Conservation (phyloP, 2,888 invertebrate genomes). For the Stratiomys singularior region DNA sequence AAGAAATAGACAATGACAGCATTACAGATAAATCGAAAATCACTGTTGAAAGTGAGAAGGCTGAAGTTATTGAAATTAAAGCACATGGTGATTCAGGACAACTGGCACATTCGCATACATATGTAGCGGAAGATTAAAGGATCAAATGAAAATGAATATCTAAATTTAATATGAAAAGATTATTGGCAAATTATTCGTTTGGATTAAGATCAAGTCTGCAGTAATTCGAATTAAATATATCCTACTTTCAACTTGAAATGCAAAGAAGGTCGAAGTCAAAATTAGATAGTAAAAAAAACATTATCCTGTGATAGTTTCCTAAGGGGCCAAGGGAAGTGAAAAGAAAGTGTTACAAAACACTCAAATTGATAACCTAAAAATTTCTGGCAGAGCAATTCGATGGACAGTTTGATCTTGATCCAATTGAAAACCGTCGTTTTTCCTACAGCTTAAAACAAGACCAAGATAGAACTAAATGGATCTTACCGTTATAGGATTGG, state of each 20-base stretch:
- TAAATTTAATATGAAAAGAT: not conserved
- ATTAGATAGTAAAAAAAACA: not conserved
- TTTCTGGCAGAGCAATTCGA: not conserved
- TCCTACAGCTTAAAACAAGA: no score
- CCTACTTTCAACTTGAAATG: not conserved
- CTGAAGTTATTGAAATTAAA: slow-evolving; percentile 66
- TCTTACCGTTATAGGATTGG: no score
- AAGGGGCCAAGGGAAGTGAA: not conserved
- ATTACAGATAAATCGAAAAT: slow-evolving; percentile 53
- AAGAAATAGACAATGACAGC: not conserved
- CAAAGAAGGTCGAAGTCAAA: not conserved
- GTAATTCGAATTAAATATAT: not conserved
- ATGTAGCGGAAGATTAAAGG: not conserved
- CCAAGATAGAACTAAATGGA: no score
- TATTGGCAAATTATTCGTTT: not conserved
- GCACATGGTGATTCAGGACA: slow-evolving; percentile 63
- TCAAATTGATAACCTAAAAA: no score
- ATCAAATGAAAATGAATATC: not conserved
- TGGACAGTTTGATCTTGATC: not conserved
- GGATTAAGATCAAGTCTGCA: slow-evolving; percentile 1
- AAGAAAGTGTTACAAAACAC: no score
- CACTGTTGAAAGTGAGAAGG: slow-evolving; percentile 62
- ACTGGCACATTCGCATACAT: slow-evolving; percentile 57
- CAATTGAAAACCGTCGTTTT: slow-evolving; percentile 11
- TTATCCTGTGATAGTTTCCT: not conserved